Evolutionary conservation across 2,888 invertebrate genomes (phyloP).

Genomic region (Biston stratarius): DNA sequence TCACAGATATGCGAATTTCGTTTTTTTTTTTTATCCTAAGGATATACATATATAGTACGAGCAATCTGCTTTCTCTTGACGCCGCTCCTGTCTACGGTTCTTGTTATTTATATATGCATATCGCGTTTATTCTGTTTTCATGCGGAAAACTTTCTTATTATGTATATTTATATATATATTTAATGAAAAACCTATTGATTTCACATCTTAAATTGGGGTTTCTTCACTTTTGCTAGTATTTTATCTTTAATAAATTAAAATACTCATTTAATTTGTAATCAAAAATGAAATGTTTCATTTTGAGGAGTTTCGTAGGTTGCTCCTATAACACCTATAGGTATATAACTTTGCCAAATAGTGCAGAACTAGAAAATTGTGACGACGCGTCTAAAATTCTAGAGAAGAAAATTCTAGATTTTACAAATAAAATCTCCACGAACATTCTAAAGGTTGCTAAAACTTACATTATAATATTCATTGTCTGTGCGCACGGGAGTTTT

Average conservation of each 20-base stretch:
- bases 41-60: neutral
- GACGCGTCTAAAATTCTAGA: no score
- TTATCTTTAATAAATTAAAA: no score
- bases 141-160: conserved; percentile 15
- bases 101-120: conserved; percentile 21
- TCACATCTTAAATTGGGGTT: conserved; percentile 12
- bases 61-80: neutral
- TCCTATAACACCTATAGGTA: no score
- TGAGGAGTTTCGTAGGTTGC: no score
- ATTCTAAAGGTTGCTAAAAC: conserved; percentile 10
- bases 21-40: neutral
- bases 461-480: conserved; percentile 57
- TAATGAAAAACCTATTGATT: no score
- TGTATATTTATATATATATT: neutral
- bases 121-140: conserved; percentile 31
- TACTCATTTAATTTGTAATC: no score
- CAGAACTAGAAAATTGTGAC: no score
- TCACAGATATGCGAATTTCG: neutral
- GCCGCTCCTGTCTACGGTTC: neutral
- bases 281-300: no score
- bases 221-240: neutral
- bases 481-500: conserved; percentile 49
- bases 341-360: no score
- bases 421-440: conserved; percentile 36
- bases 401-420: no score